Evolutionary conservation across 2,797 vertebrate species (phyloP), one percentile per base, ranked within the genome.

Genomic region (Eurystomus glaucurus): DNA sequence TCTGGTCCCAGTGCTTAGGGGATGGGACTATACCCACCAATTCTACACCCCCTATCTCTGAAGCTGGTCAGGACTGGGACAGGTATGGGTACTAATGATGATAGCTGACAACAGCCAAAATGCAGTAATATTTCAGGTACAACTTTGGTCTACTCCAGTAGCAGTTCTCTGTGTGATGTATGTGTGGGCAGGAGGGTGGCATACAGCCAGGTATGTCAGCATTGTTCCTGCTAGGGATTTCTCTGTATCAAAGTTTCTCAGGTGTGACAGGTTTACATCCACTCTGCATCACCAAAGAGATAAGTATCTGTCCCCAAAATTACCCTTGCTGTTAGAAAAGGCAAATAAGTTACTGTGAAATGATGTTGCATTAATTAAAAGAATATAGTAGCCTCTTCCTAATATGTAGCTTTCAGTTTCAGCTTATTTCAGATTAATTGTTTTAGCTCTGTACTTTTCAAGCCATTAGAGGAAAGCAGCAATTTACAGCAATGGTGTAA

Each of bases 401-500:
- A 57, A 85, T 95, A 81, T 35, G 15, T 66, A 54, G 39, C 76
- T 89, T 91, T 91, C 2, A 2, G 46, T 83, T 95, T 92, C 78
- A 78, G 31, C 13, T 88, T 86, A 64, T 86, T 93, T 94, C 52
- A 76, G 64, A 83, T 89, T 94, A 96, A 76, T 64, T 72, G 66
- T 33, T 91, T 97, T 92, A 86, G 70, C 64, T 88, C 79, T 62
- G 33, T 85, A 35, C 43, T 94, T 84, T 89, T 85, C 57, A 94
- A 81, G 58, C 76, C 54, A 51, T 90, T 95, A 83, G 70, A 91
- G 79, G 68, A 95, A 88, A 93, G 66, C 37, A 79, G 74, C 65
- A 92, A 96, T 96, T 97, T 95, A 90, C 48, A 93, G 92, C 90
- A 94, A 74, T 55, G 82, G 84, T 91, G 79, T 93, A 97, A 95